Evolutionary conservation across 2,888 invertebrate species (phyloP).

Genomic region (Tenodera sinensis): DNA sequence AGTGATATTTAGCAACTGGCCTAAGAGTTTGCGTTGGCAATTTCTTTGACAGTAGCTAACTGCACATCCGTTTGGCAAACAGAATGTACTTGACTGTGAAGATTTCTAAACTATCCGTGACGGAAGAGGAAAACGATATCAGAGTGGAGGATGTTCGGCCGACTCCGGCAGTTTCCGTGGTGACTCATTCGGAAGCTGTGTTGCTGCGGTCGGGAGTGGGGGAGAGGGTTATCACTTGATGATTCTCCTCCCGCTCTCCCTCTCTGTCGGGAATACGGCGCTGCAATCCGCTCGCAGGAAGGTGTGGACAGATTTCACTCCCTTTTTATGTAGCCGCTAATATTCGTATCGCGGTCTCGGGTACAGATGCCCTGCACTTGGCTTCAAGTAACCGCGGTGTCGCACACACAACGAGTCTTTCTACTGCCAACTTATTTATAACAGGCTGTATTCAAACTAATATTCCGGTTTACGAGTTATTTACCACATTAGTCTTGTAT

Average conservation of each 20-base stretch:
- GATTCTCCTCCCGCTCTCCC: background rate
- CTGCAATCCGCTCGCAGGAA: background rate
- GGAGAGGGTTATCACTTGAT: background rate
- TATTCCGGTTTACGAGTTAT: too few species aligned
- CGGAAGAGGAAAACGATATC: background rate
- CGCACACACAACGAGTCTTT: too few species aligned
- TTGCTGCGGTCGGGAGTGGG: background rate
- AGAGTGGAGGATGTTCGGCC: background rate
- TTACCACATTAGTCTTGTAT: too few species aligned
- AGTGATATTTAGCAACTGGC: too few species aligned
- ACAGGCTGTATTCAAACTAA: too few species aligned
- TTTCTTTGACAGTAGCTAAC: too few species aligned
- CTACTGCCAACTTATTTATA: background rate
- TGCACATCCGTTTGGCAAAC: too few species aligned
- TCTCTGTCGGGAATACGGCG: background rate
- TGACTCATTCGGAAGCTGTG: conserved; percentile 1
- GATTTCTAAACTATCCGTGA: background rate
- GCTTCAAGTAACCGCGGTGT: background rate
- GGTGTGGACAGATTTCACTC: background rate
- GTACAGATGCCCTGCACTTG: too few species aligned
- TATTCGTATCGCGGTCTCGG: background rate
- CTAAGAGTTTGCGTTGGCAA: too few species aligned
- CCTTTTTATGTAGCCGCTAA: background rate
- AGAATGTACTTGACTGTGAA: too few species aligned
- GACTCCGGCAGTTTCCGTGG: background rate